Evolutionary conservation across 2,797 vertebrate genomes (phyloP).

Genomic region (Silurus aristotelis): DNA sequence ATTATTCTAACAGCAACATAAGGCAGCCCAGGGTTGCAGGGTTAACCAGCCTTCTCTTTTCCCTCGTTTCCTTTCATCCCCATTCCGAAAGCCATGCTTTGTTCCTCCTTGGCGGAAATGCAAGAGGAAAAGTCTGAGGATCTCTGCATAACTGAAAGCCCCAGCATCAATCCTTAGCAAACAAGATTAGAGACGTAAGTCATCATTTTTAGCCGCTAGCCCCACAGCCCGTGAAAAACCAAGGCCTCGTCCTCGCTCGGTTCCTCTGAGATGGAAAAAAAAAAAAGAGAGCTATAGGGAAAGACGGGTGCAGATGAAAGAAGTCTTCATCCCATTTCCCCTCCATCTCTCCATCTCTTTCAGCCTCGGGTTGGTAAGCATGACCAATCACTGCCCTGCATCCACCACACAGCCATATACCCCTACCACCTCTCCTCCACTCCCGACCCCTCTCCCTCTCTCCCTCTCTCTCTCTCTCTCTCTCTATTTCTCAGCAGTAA

Average conservation of each 20-base stretch:
- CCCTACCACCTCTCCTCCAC: not conserved
- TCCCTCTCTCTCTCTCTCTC: not conserved
- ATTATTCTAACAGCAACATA: not conserved
- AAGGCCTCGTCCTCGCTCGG: conserved; percentile 12
- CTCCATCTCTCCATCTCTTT: conserved; percentile 40
- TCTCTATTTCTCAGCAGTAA: conserved; percentile 22
- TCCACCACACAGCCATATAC: not conserved
- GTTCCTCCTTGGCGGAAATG: not conserved
- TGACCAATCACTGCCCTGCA: conserved; percentile 31
- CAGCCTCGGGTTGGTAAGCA: conserved; percentile 38
- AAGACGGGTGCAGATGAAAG: conserved; percentile 39
- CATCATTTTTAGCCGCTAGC: conserved; percentile 65
- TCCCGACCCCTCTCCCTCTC: not conserved
- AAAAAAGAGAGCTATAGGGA: not conserved
- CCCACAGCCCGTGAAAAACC: conserved; percentile 24
- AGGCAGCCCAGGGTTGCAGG: not conserved
- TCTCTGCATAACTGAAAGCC: conserved; percentile 34
- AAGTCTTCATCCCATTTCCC: conserved; percentile 11
- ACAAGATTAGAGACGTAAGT: conserved; percentile 70
- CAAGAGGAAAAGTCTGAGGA: conserved; percentile 1
- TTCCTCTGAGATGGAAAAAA: not conserved
- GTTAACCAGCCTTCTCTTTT: not conserved
- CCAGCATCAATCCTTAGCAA: conserved; percentile 68
- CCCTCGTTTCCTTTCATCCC: not conserved
- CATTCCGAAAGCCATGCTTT: not conserved